Base-by-base conservation (phyloP, 2,113 vertebrate genomes). In the Rhinogobius similis region DNA sequence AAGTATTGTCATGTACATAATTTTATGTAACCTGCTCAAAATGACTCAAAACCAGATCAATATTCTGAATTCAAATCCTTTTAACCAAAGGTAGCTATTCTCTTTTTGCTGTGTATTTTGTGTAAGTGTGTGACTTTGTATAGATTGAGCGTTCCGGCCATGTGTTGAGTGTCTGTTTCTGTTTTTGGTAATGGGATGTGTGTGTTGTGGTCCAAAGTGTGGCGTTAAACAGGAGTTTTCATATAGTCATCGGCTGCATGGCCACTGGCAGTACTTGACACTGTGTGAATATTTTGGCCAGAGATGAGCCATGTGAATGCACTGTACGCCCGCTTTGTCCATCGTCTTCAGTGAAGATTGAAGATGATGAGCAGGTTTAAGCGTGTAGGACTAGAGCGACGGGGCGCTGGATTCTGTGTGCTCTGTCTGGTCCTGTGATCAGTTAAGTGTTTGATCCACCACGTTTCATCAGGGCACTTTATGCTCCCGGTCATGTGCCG, bases 341-440 rank as follows among this genome's bases (percentile, higher is more conserved):
- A 5, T 1, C 5, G 43, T 18, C n/a, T n/a, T n/a, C 16, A 20
- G 16, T 46, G 6, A 16, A 46, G 43, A 46, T 65, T 8, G 29
- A 16, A 74, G 44, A 48, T 41, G 65, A 20, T 53, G 39, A 18
- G 26, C 1, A 0, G 10, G 23, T 68, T 67, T 65, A 67, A 65
- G 73, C 1, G 81, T 77, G 70, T 68, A 16, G 64, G 61, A 74
- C 83, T 68, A 66, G 14, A 52, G 32, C 32, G 32, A 2, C 5
- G 29, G 29, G 29, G 29, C 29, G 29, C 70, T 24, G 10, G 61
- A 48, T 61, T 89, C 73, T 76, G 72, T 77, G 56, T 80, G 74
- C 83, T 76, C 80, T 76, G 72, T 87, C 88, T n/a, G n/a, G n/a
- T n/a, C n/a, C n/a, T 84, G 79, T 89, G 86, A 87, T 62, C 84